Conservation (phyloP, 2,797 vertebrate genomes). For the Adelosebastes latens region DNA sequence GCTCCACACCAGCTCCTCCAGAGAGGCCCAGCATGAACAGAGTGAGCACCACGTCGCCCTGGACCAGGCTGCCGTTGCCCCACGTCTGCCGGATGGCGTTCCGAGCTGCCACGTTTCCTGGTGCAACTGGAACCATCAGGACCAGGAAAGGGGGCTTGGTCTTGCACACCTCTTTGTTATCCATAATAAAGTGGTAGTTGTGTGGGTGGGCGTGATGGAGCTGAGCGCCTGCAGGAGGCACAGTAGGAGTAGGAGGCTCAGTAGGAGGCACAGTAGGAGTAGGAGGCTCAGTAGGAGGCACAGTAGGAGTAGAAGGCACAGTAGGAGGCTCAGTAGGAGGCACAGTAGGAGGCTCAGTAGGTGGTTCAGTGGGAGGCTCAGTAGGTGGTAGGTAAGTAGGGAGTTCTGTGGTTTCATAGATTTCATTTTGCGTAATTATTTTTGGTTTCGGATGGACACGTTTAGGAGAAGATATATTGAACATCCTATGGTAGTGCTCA, state of each 20-base stretch:
- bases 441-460: no score
- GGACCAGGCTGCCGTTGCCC: constrained; percentile 76
- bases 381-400: no score
- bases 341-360: no score
- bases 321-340: no score
- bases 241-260: neutral
- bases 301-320: no score
- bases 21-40: constrained; percentile 82
- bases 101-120: constrained; percentile 25
- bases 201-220: constrained; percentile 67
- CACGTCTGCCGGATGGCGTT: constrained; percentile 81
- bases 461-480: no score
- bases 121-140: constrained; percentile 75
- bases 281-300: no score
- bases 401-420: no score
- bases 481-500: no score
- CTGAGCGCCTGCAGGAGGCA: neutral
- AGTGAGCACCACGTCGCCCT: constrained; percentile 63
- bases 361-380: no score
- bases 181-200: constrained; percentile 79
- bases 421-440: no score
- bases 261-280: no score
- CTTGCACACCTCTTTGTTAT: constrained; percentile 72
- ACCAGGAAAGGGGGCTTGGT: constrained; percentile 77
- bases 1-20: neutral